Base-by-base conservation (phyloP, 2,797 vertebrate species). In the Fistularia tabacaria region DNA sequence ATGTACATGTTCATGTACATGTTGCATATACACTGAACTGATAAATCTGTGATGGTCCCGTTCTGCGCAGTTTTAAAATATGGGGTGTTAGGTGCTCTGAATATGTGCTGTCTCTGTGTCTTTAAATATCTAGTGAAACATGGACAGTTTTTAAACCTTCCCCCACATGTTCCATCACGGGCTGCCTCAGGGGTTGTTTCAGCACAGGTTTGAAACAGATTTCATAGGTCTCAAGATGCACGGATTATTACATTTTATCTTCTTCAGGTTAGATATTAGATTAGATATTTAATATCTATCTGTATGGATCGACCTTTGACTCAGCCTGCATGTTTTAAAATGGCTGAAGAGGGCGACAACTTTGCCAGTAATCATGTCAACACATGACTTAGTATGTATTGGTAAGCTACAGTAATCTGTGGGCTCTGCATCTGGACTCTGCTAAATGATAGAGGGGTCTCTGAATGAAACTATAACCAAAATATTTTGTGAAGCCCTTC, bases 351-450 rank as follows among this genome's bases (percentile, higher is more conserved):
- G n/a, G n/a, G n/a, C n/a, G n/a, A 14, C 6, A 9, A 36, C 11
- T 44, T 44, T 6, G 13, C 42, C 13, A 64, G 56, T 46, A 46
- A 38, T 53, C 78, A 41, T 84, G 79, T 83, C 62, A 62, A 69
- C 71, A 71, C 70, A 65, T 68, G 75, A 80, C 63, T 76, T 50
- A 46, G 64, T 57, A 39, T 60, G 55, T 77, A 64, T 50, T 58
- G 74, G 57, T 65, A 73, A 68, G 69, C 61, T 68, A 46, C 64
- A 68, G 49, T 83, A 64, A 73, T 69, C 70, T 58, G 7, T 36
- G 2, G 39, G 52, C 59, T 54, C 69, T 69, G 69, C 51, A 25
- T 53, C 42, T 51, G 25, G n/a, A 36, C 36, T 36, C n/a, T n/a
- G n/a, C n/a, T n/a, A n/a, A n/a, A n/a, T n/a, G n/a, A n/a, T n/a